A percentile compares a stretch with the other conserved stretches of the same genome.
Evolutionary conservation across 2,797 vertebrate species (phyloP).

Genomic region (Poeciliopsis infans): DNA sequence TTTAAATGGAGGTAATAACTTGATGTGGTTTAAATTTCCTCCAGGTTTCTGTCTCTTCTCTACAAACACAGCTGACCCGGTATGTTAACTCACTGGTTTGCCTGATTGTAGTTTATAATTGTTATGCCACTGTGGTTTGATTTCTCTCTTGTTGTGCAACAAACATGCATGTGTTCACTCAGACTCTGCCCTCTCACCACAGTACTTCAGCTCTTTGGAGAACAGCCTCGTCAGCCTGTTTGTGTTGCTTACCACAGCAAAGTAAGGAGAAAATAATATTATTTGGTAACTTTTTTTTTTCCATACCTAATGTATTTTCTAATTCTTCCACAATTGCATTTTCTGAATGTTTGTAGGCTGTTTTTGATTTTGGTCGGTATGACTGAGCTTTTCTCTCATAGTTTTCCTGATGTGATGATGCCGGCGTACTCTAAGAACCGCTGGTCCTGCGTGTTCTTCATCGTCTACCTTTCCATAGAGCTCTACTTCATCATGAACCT

Average conservation of each 20-base stretch:
- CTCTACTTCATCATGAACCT: constrained; percentile 99
- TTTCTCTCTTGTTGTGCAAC: constrained; percentile 7
- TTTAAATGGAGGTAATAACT: neutral
- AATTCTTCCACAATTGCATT: constrained; percentile 12
- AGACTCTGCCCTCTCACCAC: constrained; percentile 40
- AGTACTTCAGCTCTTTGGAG: constrained; percentile 97
- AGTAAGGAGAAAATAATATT: constrained; percentile 82
- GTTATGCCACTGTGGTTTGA: constrained; percentile 6
- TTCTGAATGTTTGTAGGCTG: neutral
- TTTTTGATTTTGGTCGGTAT: constrained; percentile 13
- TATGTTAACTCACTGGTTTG: constrained; percentile 75
- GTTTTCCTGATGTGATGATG: constrained; percentile 99
- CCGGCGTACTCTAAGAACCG: constrained; percentile 92
- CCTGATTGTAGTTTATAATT: constrained; percentile 25
- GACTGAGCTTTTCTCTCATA: constrained; percentile 57
- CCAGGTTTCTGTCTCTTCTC: constrained; percentile 97
- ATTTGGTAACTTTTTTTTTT: constrained; percentile 9
- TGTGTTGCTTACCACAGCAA: constrained; percentile 96
- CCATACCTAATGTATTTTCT: constrained; percentile 34
- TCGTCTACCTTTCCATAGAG: constrained; percentile 98
- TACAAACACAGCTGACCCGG: constrained; percentile 89
- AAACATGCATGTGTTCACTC: constrained; percentile 37
- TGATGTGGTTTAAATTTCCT: constrained; percentile 20
- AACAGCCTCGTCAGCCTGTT: constrained; percentile 98
- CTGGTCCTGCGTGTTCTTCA: constrained; percentile 98